phyloP scores from a whole-genome alignment of 2,888 invertebrate genomes.

The Philhelius pedissequus region DNA sequence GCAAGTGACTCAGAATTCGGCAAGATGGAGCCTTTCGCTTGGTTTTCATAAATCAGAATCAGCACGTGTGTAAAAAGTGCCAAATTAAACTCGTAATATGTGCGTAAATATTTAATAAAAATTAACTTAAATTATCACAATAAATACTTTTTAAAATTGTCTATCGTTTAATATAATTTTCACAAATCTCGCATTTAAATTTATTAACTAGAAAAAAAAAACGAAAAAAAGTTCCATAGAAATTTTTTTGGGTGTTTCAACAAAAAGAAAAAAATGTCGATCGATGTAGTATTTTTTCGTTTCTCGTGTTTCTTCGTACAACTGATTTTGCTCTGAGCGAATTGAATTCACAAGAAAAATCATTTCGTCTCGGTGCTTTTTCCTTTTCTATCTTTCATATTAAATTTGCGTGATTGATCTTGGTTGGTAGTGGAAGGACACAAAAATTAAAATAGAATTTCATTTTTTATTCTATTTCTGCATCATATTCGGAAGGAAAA shows the following conservation, averaged over 20 bases:
- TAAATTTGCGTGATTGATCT: slow-evolving; percentile 28
- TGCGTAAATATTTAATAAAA: slow-evolving; percentile 74
- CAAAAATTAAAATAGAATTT: slow-evolving; percentile 9
- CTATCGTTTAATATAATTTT: slow-evolving; percentile 26
- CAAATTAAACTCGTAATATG: slow-evolving; percentile 79
- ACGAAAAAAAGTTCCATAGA: slow-evolving; percentile 3
- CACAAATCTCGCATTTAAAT: not conserved
- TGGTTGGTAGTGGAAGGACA: slow-evolving; percentile 28
- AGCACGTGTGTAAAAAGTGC: slow-evolving; percentile 80
- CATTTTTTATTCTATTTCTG: not conserved
- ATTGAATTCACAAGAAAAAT: slow-evolving; percentile 34
- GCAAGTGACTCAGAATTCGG: slow-evolving; percentile 75
- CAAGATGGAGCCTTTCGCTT: slow-evolving; percentile 79
- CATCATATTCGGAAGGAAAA: not conserved
- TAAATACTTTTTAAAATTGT: slow-evolving; percentile 50
- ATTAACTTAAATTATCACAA: slow-evolving; percentile 46
- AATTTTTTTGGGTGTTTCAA: slow-evolving; percentile 42
- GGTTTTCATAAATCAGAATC: slow-evolving; percentile 78
- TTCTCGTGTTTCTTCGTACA: slow-evolving; percentile 10
- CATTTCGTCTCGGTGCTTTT: slow-evolving; percentile 26
- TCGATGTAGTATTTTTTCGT: slow-evolving; percentile 59
- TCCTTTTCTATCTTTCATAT: not conserved
- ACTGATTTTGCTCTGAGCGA: slow-evolving; percentile 45
- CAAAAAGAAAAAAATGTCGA: slow-evolving; percentile 53
- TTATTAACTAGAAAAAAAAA: not conserved